Conservation (phyloP, 1,140 invertebrate genomes). For the Lepidotrigona ventralis region DNA sequence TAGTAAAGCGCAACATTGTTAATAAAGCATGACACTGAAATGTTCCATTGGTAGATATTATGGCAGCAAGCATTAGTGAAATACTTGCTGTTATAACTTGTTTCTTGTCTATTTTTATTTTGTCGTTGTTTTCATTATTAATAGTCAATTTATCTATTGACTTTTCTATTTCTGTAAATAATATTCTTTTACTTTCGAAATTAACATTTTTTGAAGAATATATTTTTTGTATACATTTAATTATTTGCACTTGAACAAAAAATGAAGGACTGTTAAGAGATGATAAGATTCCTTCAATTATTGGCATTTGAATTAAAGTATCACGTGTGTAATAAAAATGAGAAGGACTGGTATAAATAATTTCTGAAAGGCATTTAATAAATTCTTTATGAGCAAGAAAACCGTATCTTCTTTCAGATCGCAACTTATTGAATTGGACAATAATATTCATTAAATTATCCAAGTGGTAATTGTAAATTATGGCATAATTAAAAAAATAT, state of each 20-base stretch:
- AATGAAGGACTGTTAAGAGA: slow-evolving; percentile 73
- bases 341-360: slow-evolving; percentile 62
- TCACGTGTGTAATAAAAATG: slow-evolving; percentile 28
- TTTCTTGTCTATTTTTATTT: slow-evolving; percentile 72
- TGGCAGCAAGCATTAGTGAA: slow-evolving; percentile 70
- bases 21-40: slow-evolving; percentile 75
- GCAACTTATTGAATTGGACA: slow-evolving; percentile 29
- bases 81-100: slow-evolving; percentile 71
- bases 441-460: slow-evolving; percentile 40
- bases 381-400: slow-evolving; percentile 65
- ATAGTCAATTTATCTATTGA: slow-evolving; percentile 5
- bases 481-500: slow-evolving; percentile 55
- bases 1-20: slow-evolving; percentile 71
- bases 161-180: slow-evolving; percentile 66
- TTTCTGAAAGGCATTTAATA: slow-evolving; percentile 69
- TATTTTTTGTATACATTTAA: slow-evolving; percentile 71
- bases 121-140: slow-evolving; percentile 8
- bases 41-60: slow-evolving; percentile 73
- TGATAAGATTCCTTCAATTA: slow-evolving; percentile 67
- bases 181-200: slow-evolving; percentile 65
- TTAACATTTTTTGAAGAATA: slow-evolving; percentile 60
- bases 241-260: slow-evolving; percentile 73
- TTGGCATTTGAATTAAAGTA: slow-evolving; percentile 18
- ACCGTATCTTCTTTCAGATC: slow-evolving; percentile 65
- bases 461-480: slow-evolving; percentile 16